Evolutionary conservation across 2,888 invertebrate genomes (phyloP).

Genomic region (Acrobasis suavella): DNA sequence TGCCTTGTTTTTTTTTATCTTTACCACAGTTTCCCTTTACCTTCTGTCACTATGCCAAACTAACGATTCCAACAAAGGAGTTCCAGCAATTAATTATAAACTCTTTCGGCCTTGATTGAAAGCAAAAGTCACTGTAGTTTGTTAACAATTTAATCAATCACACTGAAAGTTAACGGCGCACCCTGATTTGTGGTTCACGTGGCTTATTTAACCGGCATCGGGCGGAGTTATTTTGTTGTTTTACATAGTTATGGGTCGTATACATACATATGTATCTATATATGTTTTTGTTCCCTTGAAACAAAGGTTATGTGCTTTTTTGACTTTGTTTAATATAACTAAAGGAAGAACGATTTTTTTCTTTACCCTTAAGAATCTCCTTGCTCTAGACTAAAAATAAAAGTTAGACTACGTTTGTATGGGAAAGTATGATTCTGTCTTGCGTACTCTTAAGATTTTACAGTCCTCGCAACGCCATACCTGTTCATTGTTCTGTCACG

Average conservation of each 20-base stretch:
- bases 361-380: too few relatives aligned
- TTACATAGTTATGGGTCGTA: neutral
- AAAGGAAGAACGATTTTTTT: too few relatives aligned
- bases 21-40: too few relatives aligned
- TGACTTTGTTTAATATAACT: too few relatives aligned
- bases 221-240: neutral
- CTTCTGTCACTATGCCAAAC: too few relatives aligned
- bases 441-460: neutral
- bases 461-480: neutral
- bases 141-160: slow-evolving; percentile 18
- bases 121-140: slow-evolving; percentile 7
- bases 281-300: too few relatives aligned
- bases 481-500: slow-evolving; percentile 7
- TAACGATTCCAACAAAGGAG: neutral
- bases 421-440: too few relatives aligned
- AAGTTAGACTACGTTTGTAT: too few relatives aligned
- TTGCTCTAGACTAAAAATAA: too few relatives aligned
- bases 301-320: too few relatives aligned
- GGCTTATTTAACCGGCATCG: neutral
- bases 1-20: too few relatives aligned
- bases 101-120: slow-evolving; percentile 1
- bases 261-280: too few relatives aligned
- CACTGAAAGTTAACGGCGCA: slow-evolving; percentile 6
- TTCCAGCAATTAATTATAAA: slow-evolving; percentile 1
- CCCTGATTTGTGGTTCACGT: slow-evolving; percentile 14